These are phyloP conservation scores for Sebastes minor DNA, from an alignment of 2,797 vertebrate species.

Conservation along the genomic window DNA sequence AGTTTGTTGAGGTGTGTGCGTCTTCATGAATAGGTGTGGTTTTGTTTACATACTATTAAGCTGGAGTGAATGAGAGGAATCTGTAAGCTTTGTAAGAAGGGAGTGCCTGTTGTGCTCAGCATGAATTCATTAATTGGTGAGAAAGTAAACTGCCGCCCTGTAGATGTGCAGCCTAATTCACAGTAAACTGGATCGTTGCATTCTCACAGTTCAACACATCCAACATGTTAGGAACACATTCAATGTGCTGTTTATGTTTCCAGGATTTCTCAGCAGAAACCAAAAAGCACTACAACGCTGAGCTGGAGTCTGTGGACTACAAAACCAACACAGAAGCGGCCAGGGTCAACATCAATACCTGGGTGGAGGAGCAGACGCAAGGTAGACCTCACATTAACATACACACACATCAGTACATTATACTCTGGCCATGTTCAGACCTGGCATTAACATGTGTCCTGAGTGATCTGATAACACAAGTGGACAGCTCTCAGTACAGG, in stretches of 20 bases:
- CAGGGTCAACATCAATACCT: slow-evolving; percentile 85
- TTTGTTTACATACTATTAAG: too few species aligned
- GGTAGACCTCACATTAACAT: slow-evolving; percentile 64
- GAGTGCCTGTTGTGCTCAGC: background rate
- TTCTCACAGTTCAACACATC: background rate
- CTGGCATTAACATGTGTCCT: too few species aligned
- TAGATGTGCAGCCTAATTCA: background rate
- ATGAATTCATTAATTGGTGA: background rate
- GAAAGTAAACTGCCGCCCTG: background rate
- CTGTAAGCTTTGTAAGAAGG: too few species aligned
- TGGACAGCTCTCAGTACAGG: too few species aligned
- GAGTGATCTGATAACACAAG: too few species aligned
- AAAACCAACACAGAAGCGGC: slow-evolving; percentile 59
- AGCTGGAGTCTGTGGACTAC: slow-evolving; percentile 84
- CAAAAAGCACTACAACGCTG: slow-evolving; percentile 78
- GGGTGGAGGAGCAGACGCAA: slow-evolving; percentile 86
- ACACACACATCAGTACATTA: too few species aligned
- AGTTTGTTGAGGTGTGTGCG: slow-evolving; percentile 81
- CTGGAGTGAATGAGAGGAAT: too few species aligned
- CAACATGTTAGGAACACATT: background rate
- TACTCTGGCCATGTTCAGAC: background rate
- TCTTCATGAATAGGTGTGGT: too few species aligned
- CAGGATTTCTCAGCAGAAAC: slow-evolving; percentile 81
- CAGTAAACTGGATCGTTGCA: background rate
- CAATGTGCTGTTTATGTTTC: background rate